Conservation (phyloP, 2,797 vertebrate genomes). For the Vireo griseus region DNA sequence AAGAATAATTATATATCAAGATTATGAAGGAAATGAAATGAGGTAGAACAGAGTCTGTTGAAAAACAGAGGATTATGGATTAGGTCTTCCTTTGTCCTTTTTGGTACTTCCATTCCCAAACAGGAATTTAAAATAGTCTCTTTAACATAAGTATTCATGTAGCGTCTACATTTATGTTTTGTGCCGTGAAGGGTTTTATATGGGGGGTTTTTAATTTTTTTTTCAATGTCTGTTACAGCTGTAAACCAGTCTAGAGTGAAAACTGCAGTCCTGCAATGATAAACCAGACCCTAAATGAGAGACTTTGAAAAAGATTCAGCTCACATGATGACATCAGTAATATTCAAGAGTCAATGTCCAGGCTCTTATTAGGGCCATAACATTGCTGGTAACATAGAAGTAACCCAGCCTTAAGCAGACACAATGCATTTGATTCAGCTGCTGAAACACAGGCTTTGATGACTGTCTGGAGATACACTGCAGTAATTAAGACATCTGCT, state of each 20-base stretch:
- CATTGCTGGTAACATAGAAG: not conserved
- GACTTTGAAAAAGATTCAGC: not conserved
- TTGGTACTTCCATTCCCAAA: not conserved
- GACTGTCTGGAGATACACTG: not conserved
- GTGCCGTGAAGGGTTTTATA: not conserved
- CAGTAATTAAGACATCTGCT: not conserved
- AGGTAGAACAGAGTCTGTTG: not conserved
- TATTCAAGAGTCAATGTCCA: not conserved
- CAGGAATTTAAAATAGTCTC: not conserved
- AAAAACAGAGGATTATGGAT: not conserved
- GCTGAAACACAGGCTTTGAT: not conserved
- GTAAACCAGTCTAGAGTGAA: not conserved
- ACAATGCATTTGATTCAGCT: not conserved
- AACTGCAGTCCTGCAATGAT: not conserved
- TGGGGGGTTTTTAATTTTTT: not conserved
- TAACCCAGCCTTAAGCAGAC: not conserved
- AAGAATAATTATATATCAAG: not conserved
- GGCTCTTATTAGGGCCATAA: not conserved
- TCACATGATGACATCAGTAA: not conserved
- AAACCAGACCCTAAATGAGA: not conserved
- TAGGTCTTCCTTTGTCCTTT: not conserved
- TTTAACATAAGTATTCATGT: not conserved
- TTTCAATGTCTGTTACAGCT: not conserved
- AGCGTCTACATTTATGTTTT: not conserved
- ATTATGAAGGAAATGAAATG: not conserved